These are phyloP conservation scores for Ptychoptera contaminata DNA, from an alignment of 2,888 invertebrate species.

Conservation along the genomic window DNA sequence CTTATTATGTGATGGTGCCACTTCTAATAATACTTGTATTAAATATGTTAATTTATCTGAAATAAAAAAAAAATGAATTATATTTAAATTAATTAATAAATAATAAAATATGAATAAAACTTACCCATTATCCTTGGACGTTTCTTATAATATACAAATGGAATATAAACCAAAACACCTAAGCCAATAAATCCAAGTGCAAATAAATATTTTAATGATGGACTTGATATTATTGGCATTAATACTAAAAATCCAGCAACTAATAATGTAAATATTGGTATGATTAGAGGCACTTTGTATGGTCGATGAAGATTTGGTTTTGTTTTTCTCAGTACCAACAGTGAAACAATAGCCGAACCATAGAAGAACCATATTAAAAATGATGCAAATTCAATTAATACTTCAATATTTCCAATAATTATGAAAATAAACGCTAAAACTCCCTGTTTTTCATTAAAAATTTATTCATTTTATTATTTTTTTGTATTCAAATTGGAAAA, in stretches of 20 bases:
- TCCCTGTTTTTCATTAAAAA: conserved; percentile 46
- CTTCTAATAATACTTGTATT: conserved; percentile 49
- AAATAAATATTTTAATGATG: conserved; percentile 59
- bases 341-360: conserved; percentile 63
- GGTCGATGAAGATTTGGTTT: conserved; percentile 51
- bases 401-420: conserved; percentile 53
- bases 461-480: neutral
- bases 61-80: conserved; percentile 21
- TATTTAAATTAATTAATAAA: neutral
- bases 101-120: conserved; percentile 15
- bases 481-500: conserved; percentile 37
- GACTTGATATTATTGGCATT: conserved; percentile 58
- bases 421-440: conserved; percentile 55
- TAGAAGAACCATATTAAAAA: conserved; percentile 82
- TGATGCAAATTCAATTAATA: conserved; percentile 70
- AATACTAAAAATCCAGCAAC: conserved; percentile 57
- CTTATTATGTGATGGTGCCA: conserved; percentile 33
- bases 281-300: conserved; percentile 53
- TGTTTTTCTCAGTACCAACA: conserved; percentile 55
- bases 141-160: conserved; percentile 55
- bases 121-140: conserved; percentile 48
- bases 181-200: conserved; percentile 53
- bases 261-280: conserved; percentile 55
- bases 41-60: conserved; percentile 47
- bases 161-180: conserved; percentile 55